Percentiles rank a stretch among this genome's conserved stretches.
phyloP scores from a whole-genome alignment of 2,113 vertebrate species.

The Myrmecophaga tridactyla region DNA sequence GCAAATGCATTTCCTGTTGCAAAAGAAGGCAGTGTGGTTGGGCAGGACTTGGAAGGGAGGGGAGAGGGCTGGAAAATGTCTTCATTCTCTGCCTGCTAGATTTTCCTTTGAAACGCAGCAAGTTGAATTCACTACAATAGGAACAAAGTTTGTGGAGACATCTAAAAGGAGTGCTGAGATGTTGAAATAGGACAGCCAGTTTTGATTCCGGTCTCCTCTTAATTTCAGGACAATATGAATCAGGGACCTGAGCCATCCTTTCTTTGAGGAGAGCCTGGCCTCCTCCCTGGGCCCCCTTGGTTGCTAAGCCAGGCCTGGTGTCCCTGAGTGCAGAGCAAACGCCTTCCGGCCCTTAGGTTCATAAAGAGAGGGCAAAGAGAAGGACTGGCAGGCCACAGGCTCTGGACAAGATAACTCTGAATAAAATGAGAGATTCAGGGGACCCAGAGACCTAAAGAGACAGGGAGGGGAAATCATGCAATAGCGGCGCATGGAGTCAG shows the following conservation, averaged over 20 bases:
- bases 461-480: neutral
- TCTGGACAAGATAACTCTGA: neutral
- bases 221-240: neutral
- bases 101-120: conserved; percentile 47
- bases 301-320: conserved; percentile 5
- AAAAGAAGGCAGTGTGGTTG: neutral
- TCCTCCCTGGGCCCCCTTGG: neutral
- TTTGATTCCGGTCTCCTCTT: neutral
- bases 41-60: neutral
- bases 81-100: conserved; percentile 37
- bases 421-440: neutral
- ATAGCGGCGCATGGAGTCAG: neutral
- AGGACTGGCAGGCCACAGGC: neutral
- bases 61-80: neutral
- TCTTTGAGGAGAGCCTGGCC: neutral
- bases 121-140: neutral
- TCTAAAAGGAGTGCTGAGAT: neutral
- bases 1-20: neutral
- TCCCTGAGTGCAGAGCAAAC: neutral
- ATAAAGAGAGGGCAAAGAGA: neutral
- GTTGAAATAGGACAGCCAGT: neutral
- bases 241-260: neutral
- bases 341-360: neutral
- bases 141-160: neutral
- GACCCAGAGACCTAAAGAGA: neutral